Base-by-base conservation (phyloP, 2,888 invertebrate species). In the Podotricha telesiphe region DNA sequence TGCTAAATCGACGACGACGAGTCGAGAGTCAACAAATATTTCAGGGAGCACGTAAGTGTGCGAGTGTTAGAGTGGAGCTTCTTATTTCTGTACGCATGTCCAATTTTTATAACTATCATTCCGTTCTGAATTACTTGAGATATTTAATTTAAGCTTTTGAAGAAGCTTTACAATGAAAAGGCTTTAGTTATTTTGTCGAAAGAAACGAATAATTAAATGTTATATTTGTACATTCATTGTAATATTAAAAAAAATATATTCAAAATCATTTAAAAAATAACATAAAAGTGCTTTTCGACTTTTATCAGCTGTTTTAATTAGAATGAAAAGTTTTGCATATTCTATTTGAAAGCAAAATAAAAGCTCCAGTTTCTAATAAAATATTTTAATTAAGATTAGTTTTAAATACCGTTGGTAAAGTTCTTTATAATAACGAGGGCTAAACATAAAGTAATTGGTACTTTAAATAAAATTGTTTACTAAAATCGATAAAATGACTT, bases 311-410 rank as follows among this genome's bases (percentile, higher is more conserved):
- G 17, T 62, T 47, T 62, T 62, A 48, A 48, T 48, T 45, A n/a
- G 15, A 11, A 28, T 45, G 45, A 17, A 20, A 13, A 61, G 19
- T 62, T 17, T 20, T 34, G 48, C 48, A 48, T 34, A 62, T 48
- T 45, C n/a, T n/a, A 17, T 48, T 19, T 42, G 11, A 37, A 48
- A 61, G 65, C 69, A 53, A 65, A 55, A 65, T 48, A 69, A 69
- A 69, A 61, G 65, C 61, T 65, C 69, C 69, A 69, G 61, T 47
- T 61, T 55, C 53, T 59, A 65, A 53, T n/a, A 65, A 55, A 67
- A 45, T 63, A 58, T 69, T 53, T 65, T 61, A 51, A 50, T 65
- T 64, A 68, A 68, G 58, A 50, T 58, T 68, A 68, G 68, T 50
- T 58, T 68, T 55, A 65, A 56, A 40, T 69, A 53, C 48, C 61